These are phyloP conservation scores for Rynchops niger DNA, from an alignment of 2,113 vertebrate species.

Conservation along the genomic window DNA sequence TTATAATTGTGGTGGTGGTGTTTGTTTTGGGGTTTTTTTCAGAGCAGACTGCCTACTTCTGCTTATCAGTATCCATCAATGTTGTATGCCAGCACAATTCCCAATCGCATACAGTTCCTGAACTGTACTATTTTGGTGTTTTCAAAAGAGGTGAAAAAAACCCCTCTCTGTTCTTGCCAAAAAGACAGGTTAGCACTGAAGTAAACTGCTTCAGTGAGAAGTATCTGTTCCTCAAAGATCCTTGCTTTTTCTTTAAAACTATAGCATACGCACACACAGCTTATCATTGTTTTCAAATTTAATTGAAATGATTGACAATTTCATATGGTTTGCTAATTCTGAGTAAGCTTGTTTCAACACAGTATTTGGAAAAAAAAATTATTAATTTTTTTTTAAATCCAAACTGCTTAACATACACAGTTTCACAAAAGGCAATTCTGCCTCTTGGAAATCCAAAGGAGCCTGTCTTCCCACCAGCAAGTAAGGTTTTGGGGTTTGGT, in stretches of 20 bases:
- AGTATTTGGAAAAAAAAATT: neutral
- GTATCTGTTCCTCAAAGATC: neutral
- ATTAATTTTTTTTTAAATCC: neutral
- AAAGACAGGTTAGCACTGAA: neutral
- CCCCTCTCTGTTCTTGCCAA: neutral
- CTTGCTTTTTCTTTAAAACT: neutral
- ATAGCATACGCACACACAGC: neutral
- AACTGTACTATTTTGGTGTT: neutral
- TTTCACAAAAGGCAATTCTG: neutral
- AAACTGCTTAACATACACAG: neutral
- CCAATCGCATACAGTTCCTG: neutral
- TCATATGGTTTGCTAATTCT: neutral
- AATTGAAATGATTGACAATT: neutral
- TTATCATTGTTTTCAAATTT: neutral
- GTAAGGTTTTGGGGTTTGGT: neutral
- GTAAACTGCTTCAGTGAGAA: neutral
- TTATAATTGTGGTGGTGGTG: neutral
- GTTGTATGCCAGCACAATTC: neutral
- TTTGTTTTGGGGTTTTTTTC: neutral
- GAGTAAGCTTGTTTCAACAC: neutral
- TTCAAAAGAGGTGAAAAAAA: neutral
- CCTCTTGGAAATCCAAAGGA: neutral
- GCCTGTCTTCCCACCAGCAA: neutral
- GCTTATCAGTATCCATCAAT: neutral
- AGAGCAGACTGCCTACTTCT: neutral